Evolutionary conservation across 1,140 invertebrate genomes (phyloP).

Genomic region (Macrocentrus cingulum): DNA sequence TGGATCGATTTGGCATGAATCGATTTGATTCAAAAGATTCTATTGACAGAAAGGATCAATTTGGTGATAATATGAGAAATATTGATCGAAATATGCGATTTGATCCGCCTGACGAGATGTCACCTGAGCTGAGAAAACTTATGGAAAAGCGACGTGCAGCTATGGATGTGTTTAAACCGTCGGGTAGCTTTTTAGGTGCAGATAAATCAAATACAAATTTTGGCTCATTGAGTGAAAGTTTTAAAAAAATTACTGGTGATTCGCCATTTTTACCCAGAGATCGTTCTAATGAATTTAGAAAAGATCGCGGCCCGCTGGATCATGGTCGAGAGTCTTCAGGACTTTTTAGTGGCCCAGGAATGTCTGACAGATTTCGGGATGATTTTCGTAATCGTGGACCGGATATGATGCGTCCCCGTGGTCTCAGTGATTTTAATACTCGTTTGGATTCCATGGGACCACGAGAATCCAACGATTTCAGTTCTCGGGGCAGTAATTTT

Average conservation of each 20-base stretch:
- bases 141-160: conserved; percentile 53
- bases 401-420: conserved; percentile 34
- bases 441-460: conserved; percentile 27
- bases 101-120: conserved; percentile 34
- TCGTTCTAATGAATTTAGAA: conserved; percentile 27
- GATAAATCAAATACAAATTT: conserved; percentile 38
- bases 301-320: neutral
- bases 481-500: conserved; percentile 19
- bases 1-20: conserved; percentile 35
- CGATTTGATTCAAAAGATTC: conserved; percentile 36
- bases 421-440: conserved; percentile 25
- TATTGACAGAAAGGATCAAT: conserved; percentile 33
- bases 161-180: conserved; percentile 50
- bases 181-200: conserved; percentile 39
- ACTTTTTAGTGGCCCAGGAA: conserved; percentile 23
- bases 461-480: conserved; percentile 27
- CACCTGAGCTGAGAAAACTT: conserved; percentile 51
- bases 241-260: conserved; percentile 51
- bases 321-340: conserved; percentile 11
- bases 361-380: conserved; percentile 24
- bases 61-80: conserved; percentile 25
- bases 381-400: conserved; percentile 24
- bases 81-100: conserved; percentile 36
- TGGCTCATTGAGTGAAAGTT: conserved; percentile 52
- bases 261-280: conserved; percentile 40